These are phyloP conservation scores for Apeira syringaria DNA, from an alignment of 2,888 invertebrate genomes.

Conservation along the genomic window DNA sequence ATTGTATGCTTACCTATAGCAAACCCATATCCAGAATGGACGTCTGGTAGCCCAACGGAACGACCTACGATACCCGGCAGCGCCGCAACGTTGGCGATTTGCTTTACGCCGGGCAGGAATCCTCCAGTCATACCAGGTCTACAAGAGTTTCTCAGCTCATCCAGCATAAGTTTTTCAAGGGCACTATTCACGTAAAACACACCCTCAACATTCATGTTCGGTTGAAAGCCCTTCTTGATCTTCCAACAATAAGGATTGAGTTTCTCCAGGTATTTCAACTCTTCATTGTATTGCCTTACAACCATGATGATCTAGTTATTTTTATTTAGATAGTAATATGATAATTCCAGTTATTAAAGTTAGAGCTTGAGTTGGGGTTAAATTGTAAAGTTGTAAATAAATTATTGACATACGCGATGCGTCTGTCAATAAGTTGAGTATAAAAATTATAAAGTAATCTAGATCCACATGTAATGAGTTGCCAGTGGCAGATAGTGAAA, in stretches of 20 bases:
- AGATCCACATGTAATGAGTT: too few relatives aligned
- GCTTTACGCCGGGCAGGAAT: conserved; percentile 98
- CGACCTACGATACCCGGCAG: conserved; percentile 97
- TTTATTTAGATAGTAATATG: too few relatives aligned
- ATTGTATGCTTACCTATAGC: conserved; percentile 99
- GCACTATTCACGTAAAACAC: conserved; percentile 97
- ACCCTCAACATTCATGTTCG: conserved; percentile 99
- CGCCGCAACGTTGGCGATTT: conserved; percentile 99
- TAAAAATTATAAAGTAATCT: too few relatives aligned
- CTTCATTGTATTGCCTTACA: conserved; percentile 95
- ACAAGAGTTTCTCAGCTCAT: conserved; percentile 96
- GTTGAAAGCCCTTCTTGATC: conserved; percentile 99
- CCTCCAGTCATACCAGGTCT: conserved; percentile 96
- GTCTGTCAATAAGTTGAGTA: too few relatives aligned
- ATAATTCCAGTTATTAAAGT: too few relatives aligned
- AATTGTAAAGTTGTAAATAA: too few relatives aligned
- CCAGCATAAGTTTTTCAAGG: conserved; percentile 97
- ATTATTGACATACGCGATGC: too few relatives aligned
- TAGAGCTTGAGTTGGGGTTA: too few relatives aligned
- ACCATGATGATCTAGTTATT: conserved; percentile 89
- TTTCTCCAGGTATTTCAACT: conserved; percentile 96
- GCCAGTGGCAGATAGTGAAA: too few relatives aligned
- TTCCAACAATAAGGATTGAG: conserved; percentile 93
- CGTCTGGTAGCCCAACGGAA: conserved; percentile 97
- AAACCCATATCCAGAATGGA: conserved; percentile 99